phyloP scores from a whole-genome alignment of 2,797 vertebrate species.

The Hylomyscus alleni region DNA sequence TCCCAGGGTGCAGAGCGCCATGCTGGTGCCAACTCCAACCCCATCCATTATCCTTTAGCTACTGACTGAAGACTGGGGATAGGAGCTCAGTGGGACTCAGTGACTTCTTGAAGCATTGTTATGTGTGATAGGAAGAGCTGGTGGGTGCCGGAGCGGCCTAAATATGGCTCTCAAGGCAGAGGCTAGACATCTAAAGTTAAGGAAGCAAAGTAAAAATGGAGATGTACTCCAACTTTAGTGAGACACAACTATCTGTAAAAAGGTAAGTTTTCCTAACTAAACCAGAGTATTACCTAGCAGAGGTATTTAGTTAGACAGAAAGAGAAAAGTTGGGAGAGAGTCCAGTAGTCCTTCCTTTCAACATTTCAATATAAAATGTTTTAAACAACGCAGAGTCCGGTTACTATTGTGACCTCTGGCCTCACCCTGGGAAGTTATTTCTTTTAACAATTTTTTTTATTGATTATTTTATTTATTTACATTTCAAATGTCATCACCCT shows the following conservation, averaged over 20 bases:
- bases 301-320: conserved; percentile 7
- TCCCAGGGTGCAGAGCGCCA: background rate
- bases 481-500: background rate
- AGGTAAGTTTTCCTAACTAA: background rate
- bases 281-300: background rate
- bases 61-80: background rate
- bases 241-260: background rate
- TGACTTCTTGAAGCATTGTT: background rate
- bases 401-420: background rate
- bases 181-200: background rate
- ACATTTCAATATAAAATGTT: background rate
- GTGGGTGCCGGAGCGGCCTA: background rate
- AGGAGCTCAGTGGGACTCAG: background rate
- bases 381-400: background rate
- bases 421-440: background rate
- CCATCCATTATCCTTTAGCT: background rate
- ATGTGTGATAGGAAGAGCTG: background rate
- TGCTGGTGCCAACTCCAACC: background rate
- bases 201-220: background rate
- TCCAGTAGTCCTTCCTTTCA: background rate
- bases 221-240: background rate
- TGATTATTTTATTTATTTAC: too few species aligned
- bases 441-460: too few species aligned
- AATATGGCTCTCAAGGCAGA: background rate
- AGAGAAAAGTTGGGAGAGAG: background rate